Base-by-base conservation (phyloP, 2,113 vertebrate genomes). In the Ascaphus truei region DNA sequence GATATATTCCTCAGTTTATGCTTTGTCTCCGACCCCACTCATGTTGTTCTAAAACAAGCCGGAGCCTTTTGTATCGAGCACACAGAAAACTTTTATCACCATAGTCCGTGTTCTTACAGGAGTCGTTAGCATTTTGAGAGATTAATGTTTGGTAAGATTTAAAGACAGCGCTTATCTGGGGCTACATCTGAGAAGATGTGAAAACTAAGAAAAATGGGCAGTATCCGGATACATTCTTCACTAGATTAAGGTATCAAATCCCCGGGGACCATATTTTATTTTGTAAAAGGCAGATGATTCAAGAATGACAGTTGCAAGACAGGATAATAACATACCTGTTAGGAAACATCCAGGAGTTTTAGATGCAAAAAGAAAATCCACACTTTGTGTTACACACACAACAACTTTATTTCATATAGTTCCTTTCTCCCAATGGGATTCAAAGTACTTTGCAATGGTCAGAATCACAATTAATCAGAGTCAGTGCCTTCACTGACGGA, bases 221-320 rank as follows among this genome's bases (percentile, higher is more conserved):
- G 29, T n/a, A 10, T 34, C 16, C 48, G 43, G 30, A 50, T 50
- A 12, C 48, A 48, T 31, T 30, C 16, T 22, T 62, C 31, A 33
- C 5, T 62, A 43, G 43, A 62, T 62, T 62, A 50, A 62, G 43
- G 26, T 48, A 62, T 62, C 29, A 48, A 34, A 7, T 48, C 60
- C 60, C 30, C 4, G 9, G 60, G 50, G 60, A 50, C 18, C 23
- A 62, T 62, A 25, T 62, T 48, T 62, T 62, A 13, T 25, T 10
- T 50, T 62, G 9, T 16, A 62, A 33, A 27, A 62, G 4, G 4
- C 60, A 50, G n/a, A 43, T 48, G 41, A 41, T 62, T 34, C 0
- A 33, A 62, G 16, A 62, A 15, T 62, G 60, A 50, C 60, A 62
- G 43, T 45, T 62, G 29, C 43, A 50, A 50, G 60, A 62, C 41